Conservation (phyloP, 2,797 vertebrate species). For the Typhlichthys eigenmanni region DNA sequence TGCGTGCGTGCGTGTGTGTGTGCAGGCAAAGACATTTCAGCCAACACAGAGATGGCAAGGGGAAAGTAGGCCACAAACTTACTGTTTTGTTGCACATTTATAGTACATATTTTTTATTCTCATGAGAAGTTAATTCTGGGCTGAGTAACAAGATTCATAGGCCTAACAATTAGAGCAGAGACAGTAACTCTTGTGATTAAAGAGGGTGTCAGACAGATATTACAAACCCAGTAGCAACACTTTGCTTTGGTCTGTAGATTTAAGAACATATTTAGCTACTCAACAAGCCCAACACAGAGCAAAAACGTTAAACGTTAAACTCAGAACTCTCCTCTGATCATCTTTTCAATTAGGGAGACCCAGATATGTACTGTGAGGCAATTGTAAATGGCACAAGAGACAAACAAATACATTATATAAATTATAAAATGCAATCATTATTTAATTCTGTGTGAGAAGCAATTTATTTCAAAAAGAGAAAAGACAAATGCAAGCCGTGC, state of each 20-base stretch:
- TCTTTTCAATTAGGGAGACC: not conserved
- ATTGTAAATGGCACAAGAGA: not conserved
- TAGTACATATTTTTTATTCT: conserved; percentile 44
- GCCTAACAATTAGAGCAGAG: conserved; percentile 27
- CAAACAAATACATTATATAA: not conserved
- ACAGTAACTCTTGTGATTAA: conserved; percentile 37
- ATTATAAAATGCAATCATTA: not conserved
- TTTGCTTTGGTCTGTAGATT: not conserved
- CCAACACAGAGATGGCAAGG: conserved; percentile 12
- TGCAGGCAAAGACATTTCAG: not conserved
- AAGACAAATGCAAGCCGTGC: too few species aligned
- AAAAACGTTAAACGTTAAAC: not conserved
- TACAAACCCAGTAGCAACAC: not conserved
- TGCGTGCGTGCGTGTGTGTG: too few species aligned
- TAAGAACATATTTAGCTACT: not conserved
- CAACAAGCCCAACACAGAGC: not conserved
- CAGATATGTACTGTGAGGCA: not conserved
- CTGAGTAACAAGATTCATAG: conserved; percentile 40
- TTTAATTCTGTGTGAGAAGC: not conserved
- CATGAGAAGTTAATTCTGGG: conserved; percentile 42
- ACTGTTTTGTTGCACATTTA: conserved; percentile 52
- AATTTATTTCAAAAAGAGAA: conserved; percentile 7
- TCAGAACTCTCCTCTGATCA: not conserved
- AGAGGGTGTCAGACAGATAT: conserved; percentile 16
- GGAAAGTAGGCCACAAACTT: conserved; percentile 33